Evolutionary conservation across 2,888 invertebrate species (phyloP), one percentile per base, ranked within the genome.

Genomic region (Pteria penguin): DNA sequence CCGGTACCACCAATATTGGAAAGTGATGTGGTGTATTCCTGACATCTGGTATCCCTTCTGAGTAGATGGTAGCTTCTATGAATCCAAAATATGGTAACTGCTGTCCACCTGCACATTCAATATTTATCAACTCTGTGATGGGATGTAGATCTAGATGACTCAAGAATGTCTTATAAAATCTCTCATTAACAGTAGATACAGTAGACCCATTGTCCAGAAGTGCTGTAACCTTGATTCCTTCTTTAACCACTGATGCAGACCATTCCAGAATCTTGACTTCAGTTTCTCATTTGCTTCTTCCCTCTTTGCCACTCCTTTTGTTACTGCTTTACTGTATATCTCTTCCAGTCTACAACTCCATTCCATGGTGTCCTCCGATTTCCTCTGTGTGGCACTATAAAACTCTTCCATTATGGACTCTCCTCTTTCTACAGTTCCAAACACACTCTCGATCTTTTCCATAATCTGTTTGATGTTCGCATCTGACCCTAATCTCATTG

Each of bases 71-170:
- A 26, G 26, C 60, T 26, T 60, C 60, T 5, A 60, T 60, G 18
- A 26, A 60, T 26, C 60, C 60, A 60, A n/a, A 24, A 27, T 60
- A 60, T 4, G 60, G 60, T n/a, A n/a, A n/a, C n/a, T n/a, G n/a
- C n/a, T n/a, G n/a, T n/a, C n/a, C n/a, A n/a, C n/a, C n/a, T n/a
- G n/a, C n/a, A n/a, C n/a, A n/a, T n/a, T n/a, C n/a, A n/a, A n/a
- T n/a, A n/a, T n/a, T n/a, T n/a, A n/a, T n/a, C n/a, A n/a, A n/a
- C n/a, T n/a, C n/a, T n/a, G n/a, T n/a, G n/a, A n/a, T n/a, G n/a
- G n/a, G n/a, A n/a, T n/a, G n/a, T n/a, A n/a, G n/a, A n/a, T n/a
- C n/a, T n/a, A n/a, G n/a, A n/a, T n/a, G n/a, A n/a, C n/a, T n/a
- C n/a, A n/a, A n/a, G n/a, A n/a, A n/a, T n/a, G n/a, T n/a, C n/a